Base-by-base conservation (phyloP, 2,113 vertebrate species). In the Sardina pilchardus region DNA sequence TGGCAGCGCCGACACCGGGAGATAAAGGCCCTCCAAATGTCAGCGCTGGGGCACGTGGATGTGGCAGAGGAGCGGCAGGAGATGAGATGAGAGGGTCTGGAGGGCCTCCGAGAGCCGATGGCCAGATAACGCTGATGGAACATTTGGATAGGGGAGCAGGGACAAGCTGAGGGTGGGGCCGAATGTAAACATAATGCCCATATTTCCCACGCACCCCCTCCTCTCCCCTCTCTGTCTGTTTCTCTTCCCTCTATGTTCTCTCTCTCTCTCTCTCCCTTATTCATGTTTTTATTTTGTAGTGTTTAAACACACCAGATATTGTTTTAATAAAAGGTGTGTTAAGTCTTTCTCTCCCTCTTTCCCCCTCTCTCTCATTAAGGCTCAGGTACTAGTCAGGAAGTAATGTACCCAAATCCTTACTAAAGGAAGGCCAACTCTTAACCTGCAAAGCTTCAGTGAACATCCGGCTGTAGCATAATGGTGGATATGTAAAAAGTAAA, bases 391-490 rank as follows among this genome's bases (percentile, higher is more conserved):
- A 71, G n/a, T 8, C 63, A 71, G 26, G n/a, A 30, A 71, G 63
- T 30, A 71, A 30, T 30, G 26, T 30, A 34, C 63, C 63, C 26
- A 71, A 71, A 71, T 71, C 63, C 26, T 16, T 30, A 34, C 63
- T 30, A 34, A 8, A 2, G 26, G n/a, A 2, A 4, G 10, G 26
- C 26, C n/a, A 71, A 63, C 56, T 75, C 75, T 19, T 78, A 42
- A 82, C 44, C 63, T 19, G n/a, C 50, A 84, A 85, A n/a, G 59
- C 5, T 17, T 47, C 44, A 81, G 7, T 56, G 17, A 59, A n/a
- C 71, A 82, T 50, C 47, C 26, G 34, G 82, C 48, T 84, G 34
- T 59, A 44, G 83, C 36, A 71, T 63, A 85, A 82, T 44, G 30
- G 71, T 50, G 81, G 43, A 39, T 12, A 75, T 2, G 17, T 45